These are phyloP conservation scores for Mayetiola destructor DNA, from an alignment of 2,888 invertebrate species.

Conservation along the genomic window DNA sequence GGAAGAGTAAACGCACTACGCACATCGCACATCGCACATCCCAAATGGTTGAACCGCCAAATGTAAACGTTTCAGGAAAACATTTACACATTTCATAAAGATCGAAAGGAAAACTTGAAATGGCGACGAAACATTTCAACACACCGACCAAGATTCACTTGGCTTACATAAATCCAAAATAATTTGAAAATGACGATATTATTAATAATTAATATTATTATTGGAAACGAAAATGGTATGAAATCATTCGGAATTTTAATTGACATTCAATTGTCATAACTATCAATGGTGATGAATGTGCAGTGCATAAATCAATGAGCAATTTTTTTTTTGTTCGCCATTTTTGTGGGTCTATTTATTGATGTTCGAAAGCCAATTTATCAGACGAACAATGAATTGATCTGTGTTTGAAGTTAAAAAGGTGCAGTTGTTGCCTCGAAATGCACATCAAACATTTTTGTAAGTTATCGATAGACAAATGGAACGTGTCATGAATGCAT, in stretches of 20 bases:
- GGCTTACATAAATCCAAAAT: constrained; percentile 4
- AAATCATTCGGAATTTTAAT: background rate
- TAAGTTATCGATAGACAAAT: background rate
- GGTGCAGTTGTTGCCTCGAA: background rate
- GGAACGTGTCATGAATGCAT: background rate
- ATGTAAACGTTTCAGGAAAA: background rate
- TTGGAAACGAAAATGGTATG: background rate
- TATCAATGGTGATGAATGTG: background rate
- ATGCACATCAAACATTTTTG: background rate
- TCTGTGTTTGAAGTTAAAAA: background rate
- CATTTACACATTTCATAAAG: background rate
- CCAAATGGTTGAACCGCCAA: too few relatives aligned
- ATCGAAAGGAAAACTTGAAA: background rate
- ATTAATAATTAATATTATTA: too few relatives aligned
- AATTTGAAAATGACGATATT: too few relatives aligned
- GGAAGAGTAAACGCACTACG: too few relatives aligned
- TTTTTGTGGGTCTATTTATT: background rate
- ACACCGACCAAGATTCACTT: background rate
- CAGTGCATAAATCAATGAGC: background rate
- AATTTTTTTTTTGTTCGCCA: background rate
- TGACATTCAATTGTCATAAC: background rate
- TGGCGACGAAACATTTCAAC: background rate
- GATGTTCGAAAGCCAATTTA: background rate
- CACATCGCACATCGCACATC: too few relatives aligned
- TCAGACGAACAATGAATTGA: background rate